Base-by-base conservation (phyloP, 2,888 invertebrate species). In the Agriopis leucophaearia region DNA sequence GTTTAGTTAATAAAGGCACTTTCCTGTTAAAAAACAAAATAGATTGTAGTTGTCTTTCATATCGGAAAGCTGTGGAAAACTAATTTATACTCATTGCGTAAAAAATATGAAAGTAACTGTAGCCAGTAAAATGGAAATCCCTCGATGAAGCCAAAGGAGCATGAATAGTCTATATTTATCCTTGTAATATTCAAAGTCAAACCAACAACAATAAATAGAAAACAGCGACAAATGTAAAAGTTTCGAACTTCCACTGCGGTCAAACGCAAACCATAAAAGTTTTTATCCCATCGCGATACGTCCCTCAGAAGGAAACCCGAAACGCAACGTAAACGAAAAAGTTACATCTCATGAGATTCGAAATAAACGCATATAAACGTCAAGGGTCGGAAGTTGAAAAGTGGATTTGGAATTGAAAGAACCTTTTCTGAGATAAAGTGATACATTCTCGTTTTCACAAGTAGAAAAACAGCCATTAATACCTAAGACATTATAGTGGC, bases 271-370 rank as follows among this genome's bases (percentile, higher is more conserved):
- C 50, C 51, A 52, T 61, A 61, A 61, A 57, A 61, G 52, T 61
- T 61, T 51, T 61, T 51, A 60, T 45, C 42, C 52, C 52, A 36
- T 44, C 51, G 59, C 44, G 62, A 62, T 62, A 54, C 54, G 62
- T 10, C 45, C 45, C 61, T 48, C n/a, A 4, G 13, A 55, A 55
- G 50, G 50, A 35, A 57, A 54, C 15, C 52, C 62, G 58, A 55
- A 56, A 64, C 64, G 56, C 50, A 63, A 51, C 27, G 64, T 72
- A 70, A 73, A 70, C 72, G 72, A 69, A 73, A 73, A 73, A 73
- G 64, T 70, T 45, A 54, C 12, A 56, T 69, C 72, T 69, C 70
- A n/a, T 12, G 66, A 55, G 72, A 59, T 8, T 64, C 38, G 12
- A 35, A 65, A 67, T 63, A 62, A 67, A 67, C 62, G 62, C 56